A percentile compares a stretch with the other conserved stretches of the same genome.
Conservation (phyloP, 2,888 invertebrate genomes). For the Machimus rusticus region DNA sequence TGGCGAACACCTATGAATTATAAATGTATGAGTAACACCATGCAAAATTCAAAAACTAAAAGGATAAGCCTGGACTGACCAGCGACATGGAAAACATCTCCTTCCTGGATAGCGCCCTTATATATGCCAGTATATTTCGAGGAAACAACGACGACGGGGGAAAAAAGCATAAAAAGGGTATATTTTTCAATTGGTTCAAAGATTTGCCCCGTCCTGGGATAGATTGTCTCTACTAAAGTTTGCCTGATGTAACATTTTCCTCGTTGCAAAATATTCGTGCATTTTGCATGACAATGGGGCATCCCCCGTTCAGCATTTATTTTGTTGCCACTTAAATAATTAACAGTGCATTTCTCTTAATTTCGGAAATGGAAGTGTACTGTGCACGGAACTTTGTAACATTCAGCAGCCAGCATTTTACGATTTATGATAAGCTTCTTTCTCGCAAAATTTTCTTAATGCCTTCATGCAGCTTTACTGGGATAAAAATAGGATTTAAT, state of each 20-base stretch:
- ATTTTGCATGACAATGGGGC: neutral
- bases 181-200: neutral
- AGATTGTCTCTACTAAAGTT: neutral
- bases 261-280: neutral
- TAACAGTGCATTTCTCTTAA: neutral
- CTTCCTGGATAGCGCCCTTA: neutral
- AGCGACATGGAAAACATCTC: neutral
- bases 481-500: neutral
- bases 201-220: neutral
- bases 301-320: neutral
- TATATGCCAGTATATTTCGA: neutral
- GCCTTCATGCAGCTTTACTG: neutral
- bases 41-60: neutral
- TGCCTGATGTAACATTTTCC: neutral
- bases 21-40: slow-evolving; percentile 2
- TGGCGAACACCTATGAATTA: neutral
- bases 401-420: neutral
- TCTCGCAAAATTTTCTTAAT: neutral
- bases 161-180: neutral
- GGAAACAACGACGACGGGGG: neutral
- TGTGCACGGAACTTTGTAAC: neutral
- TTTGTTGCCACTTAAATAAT: neutral
- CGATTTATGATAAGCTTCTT: neutral
- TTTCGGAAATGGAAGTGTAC: neutral
- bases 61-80: neutral